Evolutionary conservation across 1,140 invertebrate species (phyloP).

Genomic region (Pseudomyrmex dendroicus): DNA sequence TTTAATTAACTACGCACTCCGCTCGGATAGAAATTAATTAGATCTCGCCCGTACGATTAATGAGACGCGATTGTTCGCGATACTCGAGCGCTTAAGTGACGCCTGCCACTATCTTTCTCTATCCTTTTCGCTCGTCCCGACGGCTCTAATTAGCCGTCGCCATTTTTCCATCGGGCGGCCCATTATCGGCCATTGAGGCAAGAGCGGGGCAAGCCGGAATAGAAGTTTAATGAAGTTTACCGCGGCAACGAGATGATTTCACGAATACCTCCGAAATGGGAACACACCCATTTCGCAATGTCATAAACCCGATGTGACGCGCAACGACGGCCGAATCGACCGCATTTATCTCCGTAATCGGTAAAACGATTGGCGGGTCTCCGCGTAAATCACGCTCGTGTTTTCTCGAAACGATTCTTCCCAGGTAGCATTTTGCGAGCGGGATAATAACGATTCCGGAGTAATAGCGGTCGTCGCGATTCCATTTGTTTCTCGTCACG

Average conservation of each 20-base stretch:
- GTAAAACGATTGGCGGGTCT: slow-evolving; percentile 61
- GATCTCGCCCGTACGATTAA: slow-evolving; percentile 61
- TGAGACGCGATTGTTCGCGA: slow-evolving; percentile 65
- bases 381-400: slow-evolving; percentile 59
- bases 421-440: slow-evolving; percentile 54
- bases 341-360: slow-evolving; percentile 56
- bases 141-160: slow-evolving; percentile 66
- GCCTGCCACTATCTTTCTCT: slow-evolving; percentile 22
- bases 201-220: slow-evolving; percentile 69
- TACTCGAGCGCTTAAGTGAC: slow-evolving; percentile 54
- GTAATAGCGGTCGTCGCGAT: slow-evolving; percentile 57
- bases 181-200: slow-evolving; percentile 72
- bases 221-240: slow-evolving; percentile 76
- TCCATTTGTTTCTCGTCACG: slow-evolving; percentile 51
- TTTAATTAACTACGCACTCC: slow-evolving; percentile 61
- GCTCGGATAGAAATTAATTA: slow-evolving; percentile 60
- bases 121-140: slow-evolving; percentile 31
- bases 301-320: slow-evolving; percentile 59
- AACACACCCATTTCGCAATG: slow-evolving; percentile 57
- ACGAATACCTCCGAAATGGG: slow-evolving; percentile 59
- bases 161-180: slow-evolving; percentile 73
- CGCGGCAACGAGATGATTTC: slow-evolving; percentile 69
- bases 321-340: slow-evolving; percentile 55
- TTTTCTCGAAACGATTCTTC: slow-evolving; percentile 59
- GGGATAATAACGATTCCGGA: slow-evolving; percentile 55